Evolutionary conservation across 2,888 invertebrate genomes (phyloP).

Genomic region (Spodoptera exigua): DNA sequence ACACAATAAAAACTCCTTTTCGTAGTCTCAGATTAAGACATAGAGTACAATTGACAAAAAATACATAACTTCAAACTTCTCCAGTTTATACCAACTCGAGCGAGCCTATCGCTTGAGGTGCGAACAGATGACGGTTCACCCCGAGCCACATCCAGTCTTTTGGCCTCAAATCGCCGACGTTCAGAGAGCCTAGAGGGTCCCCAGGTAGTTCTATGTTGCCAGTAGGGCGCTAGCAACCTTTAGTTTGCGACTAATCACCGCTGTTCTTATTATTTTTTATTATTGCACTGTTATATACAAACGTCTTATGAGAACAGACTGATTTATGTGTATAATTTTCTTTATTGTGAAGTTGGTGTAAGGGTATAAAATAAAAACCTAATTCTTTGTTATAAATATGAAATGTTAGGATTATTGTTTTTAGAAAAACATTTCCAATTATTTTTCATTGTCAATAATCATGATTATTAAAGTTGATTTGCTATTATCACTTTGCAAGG

Average conservation of each 20-base stretch:
- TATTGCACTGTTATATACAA: conserved; percentile 17
- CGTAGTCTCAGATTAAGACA: too few relatives aligned
- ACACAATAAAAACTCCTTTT: too few relatives aligned
- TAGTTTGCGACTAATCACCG: conserved; percentile 14
- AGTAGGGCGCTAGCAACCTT: conserved; percentile 40
- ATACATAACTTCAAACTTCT: conserved; percentile 46
- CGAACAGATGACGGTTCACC: conserved; percentile 84
- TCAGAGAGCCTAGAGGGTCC: conserved; percentile 90
- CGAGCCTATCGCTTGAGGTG: conserved; percentile 90
- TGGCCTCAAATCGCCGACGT: conserved; percentile 84
- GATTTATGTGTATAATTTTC: too few relatives aligned
- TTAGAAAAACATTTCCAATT: too few relatives aligned
- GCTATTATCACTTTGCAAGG: conserved; percentile 7
- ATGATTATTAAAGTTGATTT: conserved; percentile 19
- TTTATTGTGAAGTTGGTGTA: too few relatives aligned
- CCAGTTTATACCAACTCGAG: conserved; percentile 89
- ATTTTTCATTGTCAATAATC: neutral
- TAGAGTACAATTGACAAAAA: neutral
- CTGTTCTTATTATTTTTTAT: conserved; percentile 11
- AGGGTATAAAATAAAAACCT: too few relatives aligned
- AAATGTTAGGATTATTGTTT: too few relatives aligned
- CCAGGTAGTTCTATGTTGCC: conserved; percentile 76
- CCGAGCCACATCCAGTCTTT: conserved; percentile 81
- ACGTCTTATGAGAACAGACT: too few relatives aligned
- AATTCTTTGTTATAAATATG: too few relatives aligned